Base-by-base conservation (phyloP, 1,140 invertebrate genomes). In the Drosophila ironensis region DNA sequence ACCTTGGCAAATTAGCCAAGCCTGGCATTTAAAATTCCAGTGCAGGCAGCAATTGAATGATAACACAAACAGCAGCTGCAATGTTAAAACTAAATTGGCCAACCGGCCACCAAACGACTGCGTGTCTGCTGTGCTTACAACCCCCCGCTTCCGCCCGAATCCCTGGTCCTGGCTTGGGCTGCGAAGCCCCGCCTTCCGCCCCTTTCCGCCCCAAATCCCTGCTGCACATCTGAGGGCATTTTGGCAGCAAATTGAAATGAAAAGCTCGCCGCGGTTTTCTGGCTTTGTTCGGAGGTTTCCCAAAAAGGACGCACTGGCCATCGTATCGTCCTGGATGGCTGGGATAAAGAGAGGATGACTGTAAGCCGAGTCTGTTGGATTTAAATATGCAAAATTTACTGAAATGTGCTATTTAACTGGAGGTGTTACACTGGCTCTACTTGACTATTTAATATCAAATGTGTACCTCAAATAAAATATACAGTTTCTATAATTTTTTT, bases 201-300 rank as follows among this genome's bases (percentile, higher is more conserved):
- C 6, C 5, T 37, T 3, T 7, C 14, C 33, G 7, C 33, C 16
- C 33, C n/a, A 22, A 52, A 28, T n/a, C 24, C 16, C 30, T 3
- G 28, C 14, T 22, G 11, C 20, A 9, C 22, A 17, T 41, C 40
- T 42, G 28, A 33, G 47, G 50, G 63, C 52, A 59, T 60, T 78
- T 63, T 52, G 73, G 44, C 59, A 61, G 57, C 69, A 86, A 86
- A 80, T 84, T 84, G 70, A 84, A 86, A 86, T 86, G 80, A 84
- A 84, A 78, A 86, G 59, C 59, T 57, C 70, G 37, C 50, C 64
- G 80, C 54, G 63, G 59, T 74, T 66, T 76, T 42, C 56, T 57
- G 59, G 66, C 66, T 86, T 78, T 86, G 70, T 86, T 74, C 70
- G 41, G 40, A 40, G 46, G 41, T 71, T 69, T 33, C 38, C 25